These are phyloP conservation scores for Phodopus roborovskii DNA, from an alignment of 2,113 vertebrate species.

Conservation along the genomic window DNA sequence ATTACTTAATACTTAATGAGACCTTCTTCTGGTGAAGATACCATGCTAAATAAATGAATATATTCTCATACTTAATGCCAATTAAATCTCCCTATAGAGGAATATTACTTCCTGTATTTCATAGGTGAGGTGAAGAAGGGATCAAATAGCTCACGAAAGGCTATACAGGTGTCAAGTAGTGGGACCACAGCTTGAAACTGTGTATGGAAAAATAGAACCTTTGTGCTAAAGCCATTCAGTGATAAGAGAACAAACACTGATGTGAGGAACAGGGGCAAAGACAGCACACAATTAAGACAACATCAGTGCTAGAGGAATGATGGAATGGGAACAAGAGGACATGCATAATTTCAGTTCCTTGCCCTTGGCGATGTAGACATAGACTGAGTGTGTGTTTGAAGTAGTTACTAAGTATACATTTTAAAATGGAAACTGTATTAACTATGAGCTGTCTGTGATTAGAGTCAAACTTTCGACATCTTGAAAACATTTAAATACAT, in stretches of 20 bases:
- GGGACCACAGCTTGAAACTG: neutral
- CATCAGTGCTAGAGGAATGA: neutral
- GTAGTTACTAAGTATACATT: slow-evolving; percentile 17
- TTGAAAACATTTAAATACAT: slow-evolving; percentile 27
- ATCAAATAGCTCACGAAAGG: neutral
- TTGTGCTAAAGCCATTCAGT: too few species aligned
- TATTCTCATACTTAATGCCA: neutral
- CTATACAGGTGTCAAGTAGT: neutral
- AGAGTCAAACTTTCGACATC: slow-evolving; percentile 17
- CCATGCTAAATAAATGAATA: neutral
- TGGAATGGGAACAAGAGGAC: neutral
- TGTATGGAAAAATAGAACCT: neutral
- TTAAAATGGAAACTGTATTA: slow-evolving; percentile 65
- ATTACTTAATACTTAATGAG: neutral
- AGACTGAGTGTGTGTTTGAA: neutral
- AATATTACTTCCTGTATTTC: neutral
- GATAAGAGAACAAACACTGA: neutral
- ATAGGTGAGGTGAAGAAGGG: neutral
- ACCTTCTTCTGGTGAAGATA: neutral
- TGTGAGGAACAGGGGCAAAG: neutral
- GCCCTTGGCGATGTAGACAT: slow-evolving; percentile 48
- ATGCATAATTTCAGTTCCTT: neutral
- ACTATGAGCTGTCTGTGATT: neutral
- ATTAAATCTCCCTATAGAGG: neutral
- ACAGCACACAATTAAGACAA: neutral